phyloP scores from a whole-genome alignment of 1,140 invertebrate genomes.

The Halictus rubicundus region DNA sequence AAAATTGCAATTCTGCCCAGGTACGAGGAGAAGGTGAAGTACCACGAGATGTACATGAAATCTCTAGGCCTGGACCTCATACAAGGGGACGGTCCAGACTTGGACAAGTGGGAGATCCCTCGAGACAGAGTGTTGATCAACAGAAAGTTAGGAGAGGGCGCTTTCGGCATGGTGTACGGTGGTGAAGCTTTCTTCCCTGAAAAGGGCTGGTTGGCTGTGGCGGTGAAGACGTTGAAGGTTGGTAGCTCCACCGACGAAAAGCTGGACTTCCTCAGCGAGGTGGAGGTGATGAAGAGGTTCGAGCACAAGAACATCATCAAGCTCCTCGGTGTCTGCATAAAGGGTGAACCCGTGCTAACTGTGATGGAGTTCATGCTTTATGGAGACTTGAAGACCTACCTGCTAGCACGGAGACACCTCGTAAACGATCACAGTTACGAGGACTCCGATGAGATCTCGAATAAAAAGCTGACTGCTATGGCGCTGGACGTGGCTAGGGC shows the following conservation, averaged over 20 bases:
- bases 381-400: conserved; percentile 94
- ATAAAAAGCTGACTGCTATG: conserved; percentile 90
- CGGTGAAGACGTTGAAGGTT: conserved; percentile 94
- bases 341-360: conserved; percentile 91
- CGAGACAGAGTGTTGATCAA: conserved; percentile 94
- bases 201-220: conserved; percentile 91
- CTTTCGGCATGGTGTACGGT: conserved; percentile 93
- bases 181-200: conserved; percentile 88
- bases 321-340: conserved; percentile 92
- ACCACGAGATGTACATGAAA: conserved; percentile 87
- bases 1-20: conserved; percentile 67
- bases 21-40: conserved; percentile 87
- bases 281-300: conserved; percentile 95
- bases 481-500: conserved; percentile 93
- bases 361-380: conserved; percentile 97
- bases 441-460: conserved; percentile 88
- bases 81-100: conserved; percentile 77
- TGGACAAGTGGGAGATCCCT: conserved; percentile 94
- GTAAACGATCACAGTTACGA: conserved; percentile 85
- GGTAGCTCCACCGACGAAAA: conserved; percentile 92
- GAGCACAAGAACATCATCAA: conserved; percentile 95
- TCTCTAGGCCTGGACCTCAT: conserved; percentile 86
- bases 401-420: conserved; percentile 90
- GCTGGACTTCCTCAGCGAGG: conserved; percentile 95
- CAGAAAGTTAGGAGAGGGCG: conserved; percentile 92